A percentile compares a stretch with the other conserved stretches of the same genome.
phyloP scores from a whole-genome alignment of 1,140 invertebrate species.

The Oryzaephilus surinamensis region DNA sequence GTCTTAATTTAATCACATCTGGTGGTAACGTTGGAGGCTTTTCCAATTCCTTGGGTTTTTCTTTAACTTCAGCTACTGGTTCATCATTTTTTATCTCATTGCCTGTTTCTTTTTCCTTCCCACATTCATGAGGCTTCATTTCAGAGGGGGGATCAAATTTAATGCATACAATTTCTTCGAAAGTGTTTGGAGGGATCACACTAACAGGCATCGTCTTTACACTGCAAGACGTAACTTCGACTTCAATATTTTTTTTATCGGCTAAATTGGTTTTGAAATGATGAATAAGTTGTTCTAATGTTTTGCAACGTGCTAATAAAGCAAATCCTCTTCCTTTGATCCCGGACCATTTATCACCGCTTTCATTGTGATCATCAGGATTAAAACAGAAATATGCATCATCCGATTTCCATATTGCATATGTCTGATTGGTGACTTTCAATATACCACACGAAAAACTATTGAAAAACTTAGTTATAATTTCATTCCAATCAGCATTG shows the following conservation, averaged over 20 bases:
- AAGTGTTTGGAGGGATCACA: conserved; percentile 16
- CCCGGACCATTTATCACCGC: conserved; percentile 20
- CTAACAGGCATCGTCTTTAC: conserved; percentile 22
- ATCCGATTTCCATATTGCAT: conserved; percentile 19
- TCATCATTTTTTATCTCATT: conserved; percentile 3
- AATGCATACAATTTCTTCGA: conserved; percentile 12
- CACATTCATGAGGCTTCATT: conserved; percentile 1
- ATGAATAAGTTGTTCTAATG: conserved; percentile 11
- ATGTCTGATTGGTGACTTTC: conserved; percentile 11
- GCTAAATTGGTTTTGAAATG: conserved; percentile 12
- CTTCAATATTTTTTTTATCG: conserved; percentile 8
- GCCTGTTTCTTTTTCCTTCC: conserved; percentile 4
- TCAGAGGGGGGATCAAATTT: neutral
- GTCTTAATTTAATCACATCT: conserved; percentile 12
- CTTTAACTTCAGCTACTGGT: conserved; percentile 9
- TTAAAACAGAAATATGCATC: conserved; percentile 27
- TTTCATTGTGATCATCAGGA: conserved; percentile 25
- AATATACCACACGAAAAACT: conserved; percentile 14
- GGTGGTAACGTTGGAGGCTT: conserved; percentile 13
- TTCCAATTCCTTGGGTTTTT: conserved; percentile 4
- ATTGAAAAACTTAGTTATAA: conserved; percentile 19
- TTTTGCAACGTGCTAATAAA: conserved; percentile 18
- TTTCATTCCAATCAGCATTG: conserved; percentile 12
- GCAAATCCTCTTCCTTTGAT: conserved; percentile 16
- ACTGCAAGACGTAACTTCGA: conserved; percentile 17